Evolutionary conservation across 2,113 vertebrate species (phyloP).

Genomic region (Cyrtonyx montezumae): DNA sequence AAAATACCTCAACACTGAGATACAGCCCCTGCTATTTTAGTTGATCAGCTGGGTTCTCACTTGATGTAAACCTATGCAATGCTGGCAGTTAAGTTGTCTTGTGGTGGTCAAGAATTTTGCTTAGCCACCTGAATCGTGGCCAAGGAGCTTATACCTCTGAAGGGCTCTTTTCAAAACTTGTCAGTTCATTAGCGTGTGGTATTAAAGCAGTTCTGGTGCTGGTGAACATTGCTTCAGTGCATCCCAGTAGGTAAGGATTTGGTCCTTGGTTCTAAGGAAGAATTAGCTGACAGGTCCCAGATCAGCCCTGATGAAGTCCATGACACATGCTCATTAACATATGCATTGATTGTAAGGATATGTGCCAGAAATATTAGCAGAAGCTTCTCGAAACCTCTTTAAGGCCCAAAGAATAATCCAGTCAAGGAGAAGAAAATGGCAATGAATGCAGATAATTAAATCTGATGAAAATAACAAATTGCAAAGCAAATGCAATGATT

Average conservation of each 20-base stretch:
- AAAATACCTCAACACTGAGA: neutral
- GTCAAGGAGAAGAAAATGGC: neutral
- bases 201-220: slow-evolving; percentile 16
- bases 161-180: neutral
- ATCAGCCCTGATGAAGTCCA: neutral
- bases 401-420: neutral
- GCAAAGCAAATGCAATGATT: neutral
- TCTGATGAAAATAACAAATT: neutral
- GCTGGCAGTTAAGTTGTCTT: slow-evolving; percentile 16
- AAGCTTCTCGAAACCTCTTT: neutral
- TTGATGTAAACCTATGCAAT: slow-evolving; percentile 2
- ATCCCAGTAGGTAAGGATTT: neutral
- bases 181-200: neutral
- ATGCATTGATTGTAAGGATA: neutral
- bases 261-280: neutral
- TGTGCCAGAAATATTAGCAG: neutral
- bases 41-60: neutral
- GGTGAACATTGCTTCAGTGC: neutral
- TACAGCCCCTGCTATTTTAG: neutral
- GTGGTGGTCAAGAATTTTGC: neutral
- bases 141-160: neutral
- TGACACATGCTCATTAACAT: neutral
- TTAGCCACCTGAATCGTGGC: neutral
- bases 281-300: neutral
- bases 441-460: neutral